Percentiles rank a stretch among this genome's conserved stretches.
phyloP scores from a whole-genome alignment of 2,113 vertebrate genomes.

The Eonycteris spelaea region DNA sequence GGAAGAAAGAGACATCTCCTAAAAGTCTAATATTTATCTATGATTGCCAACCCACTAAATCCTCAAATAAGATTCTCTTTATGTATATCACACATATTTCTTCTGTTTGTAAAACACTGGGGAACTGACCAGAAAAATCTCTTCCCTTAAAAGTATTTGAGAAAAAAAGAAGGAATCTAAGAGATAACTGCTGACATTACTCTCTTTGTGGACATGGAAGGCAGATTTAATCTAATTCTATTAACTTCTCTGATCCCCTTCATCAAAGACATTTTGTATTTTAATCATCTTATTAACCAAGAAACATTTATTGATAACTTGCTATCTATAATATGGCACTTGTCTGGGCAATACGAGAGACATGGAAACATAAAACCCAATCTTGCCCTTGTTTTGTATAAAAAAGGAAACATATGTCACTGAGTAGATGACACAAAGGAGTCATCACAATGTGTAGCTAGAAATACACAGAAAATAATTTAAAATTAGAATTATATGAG shows the following conservation, averaged over 20 bases:
- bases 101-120: not conserved
- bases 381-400: not conserved
- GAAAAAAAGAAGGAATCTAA: not conserved
- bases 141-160: not conserved
- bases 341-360: not conserved
- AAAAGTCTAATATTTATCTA: not conserved
- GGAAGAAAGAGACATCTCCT: not conserved
- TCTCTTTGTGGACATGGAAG: not conserved
- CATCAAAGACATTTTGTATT: not conserved
- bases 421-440: not conserved
- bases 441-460: not conserved
- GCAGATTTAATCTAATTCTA: not conserved
- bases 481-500: not conserved
- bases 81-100: not conserved
- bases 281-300: not conserved
- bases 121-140: not conserved
- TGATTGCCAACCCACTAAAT: not conserved
- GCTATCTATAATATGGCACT: not conserved
- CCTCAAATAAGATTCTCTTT: not conserved
- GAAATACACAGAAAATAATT: not conserved
- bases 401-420: not conserved
- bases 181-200: not conserved
- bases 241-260: not conserved
- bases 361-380: not conserved
- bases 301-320: not conserved